Evolutionary conservation across 2,113 vertebrate genomes (phyloP).

Genomic region (Bubo bubo): DNA sequence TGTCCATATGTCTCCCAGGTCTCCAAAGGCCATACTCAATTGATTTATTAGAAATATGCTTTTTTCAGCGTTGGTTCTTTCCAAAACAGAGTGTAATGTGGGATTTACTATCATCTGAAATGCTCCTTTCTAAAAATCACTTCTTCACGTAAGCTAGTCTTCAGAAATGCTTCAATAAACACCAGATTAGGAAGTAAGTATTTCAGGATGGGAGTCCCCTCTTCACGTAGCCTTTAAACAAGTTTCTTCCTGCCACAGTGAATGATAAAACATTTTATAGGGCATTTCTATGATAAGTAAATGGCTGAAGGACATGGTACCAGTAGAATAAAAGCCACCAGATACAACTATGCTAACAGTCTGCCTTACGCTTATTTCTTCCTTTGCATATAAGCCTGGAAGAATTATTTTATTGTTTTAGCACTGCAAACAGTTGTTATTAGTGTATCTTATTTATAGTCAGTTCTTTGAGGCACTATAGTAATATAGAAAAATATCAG

Average conservation of each 20-base stretch:
- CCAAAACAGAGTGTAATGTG: constrained; percentile 63
- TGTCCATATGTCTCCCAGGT: constrained; percentile 90
- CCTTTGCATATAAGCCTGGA: constrained; percentile 70
- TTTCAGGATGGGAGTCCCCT: constrained; percentile 40
- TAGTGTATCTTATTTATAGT: constrained; percentile 80
- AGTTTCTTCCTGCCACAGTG: constrained; percentile 40
- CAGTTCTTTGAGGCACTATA: constrained; percentile 75
- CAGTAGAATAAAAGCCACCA: constrained; percentile 52
- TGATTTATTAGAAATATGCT: constrained; percentile 88
- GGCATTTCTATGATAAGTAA: constrained; percentile 56
- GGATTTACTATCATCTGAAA: constrained; percentile 53
- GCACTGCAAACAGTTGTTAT: constrained; percentile 78
- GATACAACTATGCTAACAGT: constrained; percentile 25
- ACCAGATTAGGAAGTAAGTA: constrained; percentile 69
- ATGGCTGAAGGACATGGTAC: constrained; percentile 31
- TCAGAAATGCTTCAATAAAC: constrained; percentile 65
- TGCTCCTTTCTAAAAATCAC: neutral
- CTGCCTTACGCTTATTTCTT: constrained; percentile 62
- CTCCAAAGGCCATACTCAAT: constrained; percentile 83
- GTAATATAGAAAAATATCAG: constrained; percentile 82
- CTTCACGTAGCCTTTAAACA: constrained; percentile 62
- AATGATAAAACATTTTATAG: constrained; percentile 57
- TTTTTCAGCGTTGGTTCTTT: constrained; percentile 61
- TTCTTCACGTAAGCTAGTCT: constrained; percentile 41
- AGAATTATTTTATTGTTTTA: constrained; percentile 79